Conservation (phyloP, 2,888 invertebrate genomes). For the Scelioninae gen. 1 region DNA sequence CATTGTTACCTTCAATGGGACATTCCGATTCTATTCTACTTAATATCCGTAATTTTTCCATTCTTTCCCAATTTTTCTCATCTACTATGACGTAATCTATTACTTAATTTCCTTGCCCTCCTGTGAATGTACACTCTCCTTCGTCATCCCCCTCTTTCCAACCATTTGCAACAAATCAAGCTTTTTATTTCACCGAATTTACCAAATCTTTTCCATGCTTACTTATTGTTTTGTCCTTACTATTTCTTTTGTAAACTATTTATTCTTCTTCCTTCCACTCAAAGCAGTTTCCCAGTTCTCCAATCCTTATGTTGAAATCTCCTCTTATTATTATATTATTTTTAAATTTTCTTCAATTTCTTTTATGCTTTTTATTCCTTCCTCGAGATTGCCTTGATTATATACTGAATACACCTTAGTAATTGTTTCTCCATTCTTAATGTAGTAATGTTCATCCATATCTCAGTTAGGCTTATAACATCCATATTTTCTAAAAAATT, state of each 20-base stretch:
- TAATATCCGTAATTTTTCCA: too few relatives aligned
- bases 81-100: conserved; percentile 1
- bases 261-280: not conserved
- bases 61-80: not conserved
- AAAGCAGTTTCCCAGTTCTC: not conserved
- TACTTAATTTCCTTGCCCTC: not conserved
- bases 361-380: not conserved
- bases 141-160: conserved; percentile 1
- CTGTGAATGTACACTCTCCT: conserved; percentile 9
- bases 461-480: too few relatives aligned
- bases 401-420: not conserved
- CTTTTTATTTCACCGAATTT: not conserved
- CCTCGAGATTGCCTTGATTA: not conserved
- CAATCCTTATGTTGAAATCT: too few relatives aligned
- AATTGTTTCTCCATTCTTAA: too few relatives aligned
- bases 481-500: too few relatives aligned
- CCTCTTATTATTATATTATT: not conserved
- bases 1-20: too few relatives aligned
- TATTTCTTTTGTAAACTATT: not conserved
- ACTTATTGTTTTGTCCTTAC: not conserved
- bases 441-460: too few relatives aligned
- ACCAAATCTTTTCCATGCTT: conserved; percentile 3
- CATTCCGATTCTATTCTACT: too few relatives aligned
- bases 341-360: not conserved
- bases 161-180: not conserved